Base-by-base conservation (phyloP, 2,797 vertebrate species). In the Pangasius larnaudii region DNA sequence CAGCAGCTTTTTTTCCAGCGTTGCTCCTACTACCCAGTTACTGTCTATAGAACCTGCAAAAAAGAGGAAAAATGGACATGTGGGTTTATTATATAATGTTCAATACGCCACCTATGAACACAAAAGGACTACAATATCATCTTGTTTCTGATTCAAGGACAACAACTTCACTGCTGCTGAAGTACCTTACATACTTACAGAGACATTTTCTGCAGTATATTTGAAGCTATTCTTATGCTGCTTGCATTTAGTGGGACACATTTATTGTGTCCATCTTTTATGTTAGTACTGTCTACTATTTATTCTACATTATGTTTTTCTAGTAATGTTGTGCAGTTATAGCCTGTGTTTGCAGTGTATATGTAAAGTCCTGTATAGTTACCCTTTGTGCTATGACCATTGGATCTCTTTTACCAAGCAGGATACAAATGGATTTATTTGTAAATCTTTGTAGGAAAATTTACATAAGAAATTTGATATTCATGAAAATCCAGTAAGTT, bases 11-110 rank as follows among this genome's bases (percentile, higher is more conserved):
- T 98, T 98, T 91, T 99, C 98, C 93, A 99, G 91, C 0, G 96
- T 97, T 0, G 97, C 98, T 0, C 97, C 98, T 3, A 99, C 97
- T 0, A 97, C 90, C 98, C 98, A 98, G 94, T 98, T 97, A 93
- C 97, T 98, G 95, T 97, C 97, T 74, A 98, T 56, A 0, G 97
- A 97, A 78, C 97, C 97, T 98, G 92, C 2, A 65, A 59, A 1
- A 72, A 42, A 78, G 7, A 3, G 33, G 2, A 30, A 8, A 83
- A 2, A 49, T 33, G n/a, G 56, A 77, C 27, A 71, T 8, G 42
- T 49, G n/a, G 9, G 75, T 78, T 53, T 18, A 51, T 53, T 56
- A 79, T 19, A 58, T 49, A 72, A 33, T 36, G 13, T 51, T 19
- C 61, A 46, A 18, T 30, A 33, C 5, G 1, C 36, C 49, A 77